Percentiles rank a stretch among this genome's conserved stretches.
phyloP scores from a whole-genome alignment of 2,888 invertebrate genomes.

The Drosophila birchii region DNA sequence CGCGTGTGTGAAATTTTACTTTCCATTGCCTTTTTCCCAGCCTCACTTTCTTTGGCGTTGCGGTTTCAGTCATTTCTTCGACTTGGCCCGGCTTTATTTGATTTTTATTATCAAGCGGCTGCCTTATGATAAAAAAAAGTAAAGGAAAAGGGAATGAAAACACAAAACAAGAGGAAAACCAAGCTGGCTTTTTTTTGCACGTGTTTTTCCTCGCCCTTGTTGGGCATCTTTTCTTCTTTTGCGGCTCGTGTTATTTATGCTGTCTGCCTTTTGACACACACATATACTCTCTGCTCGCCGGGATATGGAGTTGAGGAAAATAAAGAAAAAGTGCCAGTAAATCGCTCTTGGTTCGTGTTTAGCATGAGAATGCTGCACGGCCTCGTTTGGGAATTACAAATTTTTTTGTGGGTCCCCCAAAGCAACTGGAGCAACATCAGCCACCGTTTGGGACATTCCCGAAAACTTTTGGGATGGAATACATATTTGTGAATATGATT shows the following conservation, averaged over 20 bases:
- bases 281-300: not conserved
- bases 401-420: constrained; percentile 41
- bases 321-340: constrained; percentile 63
- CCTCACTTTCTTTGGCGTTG: constrained; percentile 45
- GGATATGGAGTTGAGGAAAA: constrained; percentile 29
- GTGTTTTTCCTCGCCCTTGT: constrained; percentile 21
- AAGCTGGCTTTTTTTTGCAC: constrained; percentile 40
- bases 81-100: constrained; percentile 65
- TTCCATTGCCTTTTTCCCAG: constrained; percentile 33
- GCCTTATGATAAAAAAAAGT: not conserved
- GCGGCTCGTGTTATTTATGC: constrained; percentile 72
- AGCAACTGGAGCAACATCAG: constrained; percentile 17
- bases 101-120: constrained; percentile 65
- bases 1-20: constrained; percentile 63
- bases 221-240: constrained; percentile 38
- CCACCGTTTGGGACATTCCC: constrained; percentile 21
- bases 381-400: constrained; percentile 64
- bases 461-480: constrained; percentile 11
- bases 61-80: constrained; percentile 47
- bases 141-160: not conserved
- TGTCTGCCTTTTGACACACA: constrained; percentile 59
- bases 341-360: constrained; percentile 72
- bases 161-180: constrained; percentile 25
- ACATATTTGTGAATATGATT: constrained; percentile 7
- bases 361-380: constrained; percentile 66